Conservation (phyloP, 2,888 invertebrate species). For the Amblyjoppa fuscipennis region DNA sequence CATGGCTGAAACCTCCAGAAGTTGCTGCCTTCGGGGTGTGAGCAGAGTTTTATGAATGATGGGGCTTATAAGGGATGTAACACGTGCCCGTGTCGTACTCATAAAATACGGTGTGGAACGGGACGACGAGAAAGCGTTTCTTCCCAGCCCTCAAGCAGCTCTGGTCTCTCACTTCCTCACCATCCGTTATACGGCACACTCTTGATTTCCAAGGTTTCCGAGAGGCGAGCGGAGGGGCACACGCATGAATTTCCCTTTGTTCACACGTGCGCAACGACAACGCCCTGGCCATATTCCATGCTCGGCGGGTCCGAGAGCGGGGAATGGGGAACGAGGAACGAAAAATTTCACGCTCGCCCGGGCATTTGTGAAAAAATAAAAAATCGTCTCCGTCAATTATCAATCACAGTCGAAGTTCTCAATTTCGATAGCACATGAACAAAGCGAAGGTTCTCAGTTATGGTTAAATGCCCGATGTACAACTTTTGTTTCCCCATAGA, state of each 20-base stretch:
- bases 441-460: neutral
- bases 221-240: slow-evolving; percentile 9
- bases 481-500: neutral
- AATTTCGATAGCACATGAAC: neutral
- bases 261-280: slow-evolving; percentile 63
- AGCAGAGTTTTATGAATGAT: slow-evolving; percentile 76
- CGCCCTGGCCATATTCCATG: slow-evolving; percentile 17
- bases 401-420: neutral
- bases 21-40: slow-evolving; percentile 44
- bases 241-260: slow-evolving; percentile 65
- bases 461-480: neutral
- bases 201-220: slow-evolving; percentile 37
- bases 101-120: slow-evolving; percentile 74
- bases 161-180: slow-evolving; percentile 18
- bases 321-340: slow-evolving; percentile 9
- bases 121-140: slow-evolving; percentile 49
- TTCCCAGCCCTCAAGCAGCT: slow-evolving; percentile 28
- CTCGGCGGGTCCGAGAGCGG: slow-evolving; percentile 23
- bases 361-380: neutral
- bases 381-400: neutral
- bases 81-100: slow-evolving; percentile 74
- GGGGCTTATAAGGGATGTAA: slow-evolving; percentile 77
- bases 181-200: slow-evolving; percentile 11
- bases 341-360: neutral
- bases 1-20: slow-evolving; percentile 33